Base-by-base conservation (phyloP, 2,113 vertebrate genomes). In the Cyprinodon tularosa region DNA sequence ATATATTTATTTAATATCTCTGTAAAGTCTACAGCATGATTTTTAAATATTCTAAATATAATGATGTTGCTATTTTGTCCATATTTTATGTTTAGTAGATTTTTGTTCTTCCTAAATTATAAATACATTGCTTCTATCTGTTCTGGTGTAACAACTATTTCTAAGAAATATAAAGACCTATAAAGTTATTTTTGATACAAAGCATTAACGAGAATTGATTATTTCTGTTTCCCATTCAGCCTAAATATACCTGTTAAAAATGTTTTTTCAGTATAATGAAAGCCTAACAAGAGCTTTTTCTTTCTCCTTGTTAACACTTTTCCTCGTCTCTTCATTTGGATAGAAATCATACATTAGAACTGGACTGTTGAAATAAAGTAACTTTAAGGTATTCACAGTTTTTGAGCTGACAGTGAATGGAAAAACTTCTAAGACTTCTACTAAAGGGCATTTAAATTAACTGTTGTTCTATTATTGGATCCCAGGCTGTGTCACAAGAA, bases 401-500 rank as follows among this genome's bases (percentile, higher is more conserved):
- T 76, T 39, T 20, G 7, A 64, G 37, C 22, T 68, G 66, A 40
- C 47, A 22, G 44, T 53, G 44, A 76, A 60, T 15, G 40, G 3
- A 38, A 53, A 45, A 12, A 50, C 70, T 44, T 42, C 10, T 5
- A 88, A 93, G 87, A 93, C 87, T 91, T 44, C 62, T 59, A 53
- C 77, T 78, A 82, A 48, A 50, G 61, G 47, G 36, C 36, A 61
- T 20, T 68, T 75, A 65, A 79, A 75, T 64, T 89, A 92, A 92
- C 85, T 82, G 92, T 86, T 91, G 84, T 92, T 86, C 94, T 95
- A 96, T 96, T 96, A 96, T 96, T 93, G 96, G 94, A 93, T 92
- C 94, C 91, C 81, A 87, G 88, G 89, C 95, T 96, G 96, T 95
- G 95, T 95, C 95, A 96, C 93, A 95, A 95, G 77, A 64, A 60